Evolutionary conservation across 2,888 invertebrate species (phyloP).

Genomic region (Oscheius myriophilus): DNA sequence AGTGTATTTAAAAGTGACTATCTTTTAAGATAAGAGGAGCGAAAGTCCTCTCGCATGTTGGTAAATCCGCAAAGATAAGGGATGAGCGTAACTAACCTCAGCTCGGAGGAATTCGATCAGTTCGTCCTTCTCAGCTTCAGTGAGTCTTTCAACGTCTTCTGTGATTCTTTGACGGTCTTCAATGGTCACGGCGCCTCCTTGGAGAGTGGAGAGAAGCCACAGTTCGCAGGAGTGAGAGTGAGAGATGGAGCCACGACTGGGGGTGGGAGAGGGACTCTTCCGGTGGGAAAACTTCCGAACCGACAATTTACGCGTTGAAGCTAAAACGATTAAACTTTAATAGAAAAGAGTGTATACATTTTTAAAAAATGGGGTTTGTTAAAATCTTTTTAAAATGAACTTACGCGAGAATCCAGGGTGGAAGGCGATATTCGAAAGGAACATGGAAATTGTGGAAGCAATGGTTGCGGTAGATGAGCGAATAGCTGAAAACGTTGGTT

Average conservation of each 20-base stretch:
- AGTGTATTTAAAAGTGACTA: not conserved
- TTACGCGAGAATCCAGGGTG: constrained; percentile 19
- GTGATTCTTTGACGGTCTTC: constrained; percentile 25
- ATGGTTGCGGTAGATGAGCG: not conserved
- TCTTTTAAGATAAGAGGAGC: no score
- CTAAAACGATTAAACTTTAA: not conserved
- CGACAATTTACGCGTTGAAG: constrained; percentile 9
- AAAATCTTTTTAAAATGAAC: constrained; percentile 1
- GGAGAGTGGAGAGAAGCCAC: constrained; percentile 27
- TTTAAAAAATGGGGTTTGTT: not conserved
- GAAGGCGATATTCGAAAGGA: constrained; percentile 19
- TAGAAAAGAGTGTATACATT: not conserved
- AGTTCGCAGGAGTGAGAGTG: constrained; percentile 29
- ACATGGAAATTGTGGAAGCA: constrained; percentile 17
- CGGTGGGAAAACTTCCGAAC: constrained; percentile 1
- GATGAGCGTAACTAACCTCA: constrained; percentile 6
- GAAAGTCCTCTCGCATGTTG: not conserved
- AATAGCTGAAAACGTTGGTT: not conserved
- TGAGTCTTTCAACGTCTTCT: constrained; percentile 14
- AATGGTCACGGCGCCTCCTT: constrained; percentile 15
- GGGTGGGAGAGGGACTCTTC: constrained; percentile 13
- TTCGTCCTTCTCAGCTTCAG: constrained; percentile 25
- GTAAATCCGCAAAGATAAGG: not conserved
- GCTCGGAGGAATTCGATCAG: constrained; percentile 31
- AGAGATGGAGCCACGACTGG: constrained; percentile 20